Evolutionary conservation across 2,888 invertebrate species (phyloP), one percentile per base, ranked within the genome.

Genomic region (Platycheirus albimanus): DNA sequence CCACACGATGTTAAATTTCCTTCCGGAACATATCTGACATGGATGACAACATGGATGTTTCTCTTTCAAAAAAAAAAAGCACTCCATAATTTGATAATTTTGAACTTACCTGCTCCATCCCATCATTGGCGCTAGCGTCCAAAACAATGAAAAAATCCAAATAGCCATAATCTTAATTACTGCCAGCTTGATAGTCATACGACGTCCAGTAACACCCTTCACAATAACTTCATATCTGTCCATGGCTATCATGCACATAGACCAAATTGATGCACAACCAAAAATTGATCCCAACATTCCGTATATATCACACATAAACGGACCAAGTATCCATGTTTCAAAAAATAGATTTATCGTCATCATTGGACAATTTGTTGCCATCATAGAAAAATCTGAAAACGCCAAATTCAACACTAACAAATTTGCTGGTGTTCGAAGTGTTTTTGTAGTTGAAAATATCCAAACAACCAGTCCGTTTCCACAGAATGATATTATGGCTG

Each of bases 1-100:
- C 97, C 97, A 88, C 98, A 98, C 30, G 97, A 96, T 49, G 97
- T 97, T 94, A 97, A 95, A 91, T 97, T 97, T 78, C 97, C 98
- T 91, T 61, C 61, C 1, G 61, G 61, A 43, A 61, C 61, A 89
- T 97, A 97, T 89, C 96, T 96, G 88, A 17, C 20, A 71, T 20
- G 19, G 41, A 43, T 3, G 8, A 38, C 3, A 13, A 2, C 3
- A 4, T 28, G 41, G 20, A 30, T 36, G 20, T 54, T 19, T 33
- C 5, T 47, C 3, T 24, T 49, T 4, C 17, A 24, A 13, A n/a
- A 13, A 24, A 7, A n/a, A 24, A 19, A 1, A 30, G 17, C 11
- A 36, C 3, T 6, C 36, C 10, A 0, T 17, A 17, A 5, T 30
- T 17, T 17, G n/a, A n/a, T n/a, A n/a, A n/a, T n/a, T n/a, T n/a